Evolutionary conservation across 92 coral and sea anemone species (phyloP).

Genomic region (Diadumene lineata): DNA sequence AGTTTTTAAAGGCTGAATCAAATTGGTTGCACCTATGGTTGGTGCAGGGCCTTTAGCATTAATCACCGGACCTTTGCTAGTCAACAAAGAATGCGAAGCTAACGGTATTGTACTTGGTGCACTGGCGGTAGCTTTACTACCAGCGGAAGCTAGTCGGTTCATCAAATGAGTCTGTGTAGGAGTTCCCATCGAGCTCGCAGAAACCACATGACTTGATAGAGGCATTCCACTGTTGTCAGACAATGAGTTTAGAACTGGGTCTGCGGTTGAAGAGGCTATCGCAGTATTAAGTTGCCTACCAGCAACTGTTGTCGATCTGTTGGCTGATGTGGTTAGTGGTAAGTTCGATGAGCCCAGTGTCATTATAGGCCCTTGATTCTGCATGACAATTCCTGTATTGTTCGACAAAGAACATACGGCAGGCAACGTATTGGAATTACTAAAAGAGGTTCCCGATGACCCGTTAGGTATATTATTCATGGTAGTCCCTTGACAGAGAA

Average conservation of each 20-base stretch:
- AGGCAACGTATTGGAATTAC: not conserved
- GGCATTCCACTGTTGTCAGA: not conserved
- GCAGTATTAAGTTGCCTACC: not conserved
- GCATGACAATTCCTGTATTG: slow-evolving; percentile 7
- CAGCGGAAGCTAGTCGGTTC: not conserved
- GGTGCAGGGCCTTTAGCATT: not conserved
- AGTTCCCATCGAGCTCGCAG: slow-evolving; percentile 5
- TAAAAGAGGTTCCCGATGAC: not conserved
- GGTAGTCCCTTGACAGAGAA: slow-evolving; percentile 23
- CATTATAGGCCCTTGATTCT: slow-evolving; percentile 11
- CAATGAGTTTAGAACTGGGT: not conserved
- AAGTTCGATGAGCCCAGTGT: not conserved
- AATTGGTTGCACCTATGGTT: not conserved
- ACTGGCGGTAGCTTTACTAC: not conserved
- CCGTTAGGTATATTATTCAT: slow-evolving; percentile 18
- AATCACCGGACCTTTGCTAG: not conserved
- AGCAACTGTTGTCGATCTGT: not conserved
- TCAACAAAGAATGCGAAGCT: not conserved
- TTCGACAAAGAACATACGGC: slow-evolving; percentile 5
- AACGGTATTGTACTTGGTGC: not conserved
- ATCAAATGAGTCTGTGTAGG: not conserved
- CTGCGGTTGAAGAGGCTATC: not conserved
- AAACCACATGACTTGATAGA: not conserved
- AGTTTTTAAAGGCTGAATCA: not conserved
- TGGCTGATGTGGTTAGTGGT: not conserved